Conservation (phyloP, 2,888 invertebrate genomes). For the Sepioteuthis lessoniana region DNA sequence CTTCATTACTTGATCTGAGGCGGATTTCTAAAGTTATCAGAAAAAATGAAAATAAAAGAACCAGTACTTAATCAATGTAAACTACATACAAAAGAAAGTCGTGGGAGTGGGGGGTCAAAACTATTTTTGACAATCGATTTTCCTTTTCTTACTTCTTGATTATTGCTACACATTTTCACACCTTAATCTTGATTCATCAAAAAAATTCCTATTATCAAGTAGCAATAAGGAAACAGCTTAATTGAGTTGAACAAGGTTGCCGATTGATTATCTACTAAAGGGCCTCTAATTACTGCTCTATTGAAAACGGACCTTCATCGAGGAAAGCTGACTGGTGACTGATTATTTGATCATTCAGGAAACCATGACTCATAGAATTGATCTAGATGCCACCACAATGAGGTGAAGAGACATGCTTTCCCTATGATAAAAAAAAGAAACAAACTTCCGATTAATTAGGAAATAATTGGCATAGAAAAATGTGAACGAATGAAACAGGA, state of each 20-base stretch:
- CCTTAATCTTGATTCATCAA: not conserved
- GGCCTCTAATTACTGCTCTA: not conserved
- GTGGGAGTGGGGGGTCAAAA: not conserved
- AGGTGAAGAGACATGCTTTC: not conserved
- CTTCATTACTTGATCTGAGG: too few species aligned
- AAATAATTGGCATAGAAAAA: not conserved
- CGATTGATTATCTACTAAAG: not conserved
- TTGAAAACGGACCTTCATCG: not conserved
- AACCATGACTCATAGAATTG: not conserved
- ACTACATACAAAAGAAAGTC: not conserved
- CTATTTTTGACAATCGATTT: not conserved
- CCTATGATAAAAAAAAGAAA: not conserved
- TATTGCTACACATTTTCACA: not conserved
- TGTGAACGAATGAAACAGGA: not conserved
- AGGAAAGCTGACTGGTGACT: not conserved
- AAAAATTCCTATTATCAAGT: not conserved
- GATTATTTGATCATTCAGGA: not conserved
- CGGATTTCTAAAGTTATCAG: not conserved
- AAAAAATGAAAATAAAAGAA: not conserved
- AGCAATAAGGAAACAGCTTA: slow-evolving; percentile 33
- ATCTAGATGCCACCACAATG: not conserved
- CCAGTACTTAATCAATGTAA: not conserved
- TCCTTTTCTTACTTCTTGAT: not conserved
- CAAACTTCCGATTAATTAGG: not conserved
- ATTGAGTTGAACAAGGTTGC: not conserved